Evolutionary conservation across 2,888 invertebrate genomes (phyloP).

Genomic region (Heteromurus nitidus): DNA sequence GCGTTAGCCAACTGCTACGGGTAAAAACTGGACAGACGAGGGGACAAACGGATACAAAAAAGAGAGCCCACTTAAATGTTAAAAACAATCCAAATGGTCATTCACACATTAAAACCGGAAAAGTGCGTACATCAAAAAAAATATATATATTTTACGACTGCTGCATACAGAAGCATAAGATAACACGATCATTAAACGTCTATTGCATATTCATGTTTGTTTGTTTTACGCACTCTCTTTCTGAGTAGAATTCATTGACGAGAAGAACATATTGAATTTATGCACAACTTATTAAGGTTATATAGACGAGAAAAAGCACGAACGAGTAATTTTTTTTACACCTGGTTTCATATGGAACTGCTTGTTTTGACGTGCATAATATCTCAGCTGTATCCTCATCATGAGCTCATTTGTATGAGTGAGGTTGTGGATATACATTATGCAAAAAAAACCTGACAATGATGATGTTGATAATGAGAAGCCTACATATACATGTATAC

Average conservation of each 20-base stretch:
- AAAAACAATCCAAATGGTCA: constrained; percentile 50
- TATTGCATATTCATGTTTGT: constrained; percentile 8
- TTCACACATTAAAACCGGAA: constrained; percentile 55
- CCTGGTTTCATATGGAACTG: no score
- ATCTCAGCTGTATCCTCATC: no score
- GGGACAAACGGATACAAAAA: constrained; percentile 32
- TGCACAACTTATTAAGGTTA: no score
- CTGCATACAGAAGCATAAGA: not conserved
- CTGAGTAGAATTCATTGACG: not conserved
- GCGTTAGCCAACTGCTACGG: constrained; percentile 44
- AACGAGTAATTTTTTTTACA: no score
- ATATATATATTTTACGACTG: not conserved
- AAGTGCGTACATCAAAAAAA: constrained; percentile 1
- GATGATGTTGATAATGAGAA: no score
- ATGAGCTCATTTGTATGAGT: no score
- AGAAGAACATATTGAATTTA: not conserved
- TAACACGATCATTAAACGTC: constrained; percentile 45
- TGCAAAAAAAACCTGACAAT: no score
- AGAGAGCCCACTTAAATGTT: constrained; percentile 56
- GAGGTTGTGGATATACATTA: no score
- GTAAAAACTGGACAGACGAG: constrained; percentile 4
- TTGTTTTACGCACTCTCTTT: no score
- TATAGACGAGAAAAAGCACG: no score
- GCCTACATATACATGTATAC: no score
- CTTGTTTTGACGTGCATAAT: no score